A percentile compares a stretch with the other conserved stretches of the same genome.
phyloP scores from a whole-genome alignment of 2,888 invertebrate species.

The Trisateles emortualis region DNA sequence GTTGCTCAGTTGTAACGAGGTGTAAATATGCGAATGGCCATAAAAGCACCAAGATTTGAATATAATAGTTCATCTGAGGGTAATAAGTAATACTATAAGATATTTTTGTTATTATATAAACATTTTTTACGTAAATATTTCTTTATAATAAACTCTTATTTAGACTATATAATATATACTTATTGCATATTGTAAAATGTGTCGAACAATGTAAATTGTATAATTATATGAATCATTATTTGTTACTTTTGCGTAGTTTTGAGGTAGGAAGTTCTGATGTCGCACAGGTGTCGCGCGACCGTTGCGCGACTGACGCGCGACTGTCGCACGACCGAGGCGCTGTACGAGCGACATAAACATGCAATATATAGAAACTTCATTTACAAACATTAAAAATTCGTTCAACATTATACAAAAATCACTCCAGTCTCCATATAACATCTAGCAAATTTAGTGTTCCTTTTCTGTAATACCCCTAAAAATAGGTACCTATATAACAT shows the following conservation, averaged over 20 bases:
- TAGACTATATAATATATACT: conserved; percentile 76
- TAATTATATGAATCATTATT: conserved; percentile 76
- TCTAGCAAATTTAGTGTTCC: conserved; percentile 84
- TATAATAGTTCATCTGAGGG: conserved; percentile 69
- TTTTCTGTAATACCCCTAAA: conserved; percentile 83
- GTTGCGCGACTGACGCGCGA: conserved; percentile 1
- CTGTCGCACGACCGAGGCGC: conserved; percentile 32
- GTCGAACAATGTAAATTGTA: conserved; percentile 72
- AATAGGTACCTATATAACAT: conserved; percentile 84
- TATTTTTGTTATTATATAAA: conserved; percentile 77
- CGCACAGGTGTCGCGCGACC: conserved; percentile 9
- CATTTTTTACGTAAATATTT: conserved; percentile 81
- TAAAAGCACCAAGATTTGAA: conserved; percentile 79
- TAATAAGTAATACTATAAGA: conserved; percentile 65
- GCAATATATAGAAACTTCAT: conserved; percentile 57
- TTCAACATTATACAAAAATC: conserved; percentile 84
- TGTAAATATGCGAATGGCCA: conserved; percentile 79
- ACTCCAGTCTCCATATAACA: conserved; percentile 77
- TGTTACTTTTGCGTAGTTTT: conserved; percentile 77
- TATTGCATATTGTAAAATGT: conserved; percentile 79
- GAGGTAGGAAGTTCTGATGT: conserved; percentile 83
- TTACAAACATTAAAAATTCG: conserved; percentile 83
- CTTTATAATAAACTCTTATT: conserved; percentile 83
- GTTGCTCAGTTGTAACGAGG: conserved; percentile 73
- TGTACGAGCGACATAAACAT: conserved; percentile 48